Base-by-base conservation (phyloP, 2,888 invertebrate species). In the Idaea straminata region DNA sequence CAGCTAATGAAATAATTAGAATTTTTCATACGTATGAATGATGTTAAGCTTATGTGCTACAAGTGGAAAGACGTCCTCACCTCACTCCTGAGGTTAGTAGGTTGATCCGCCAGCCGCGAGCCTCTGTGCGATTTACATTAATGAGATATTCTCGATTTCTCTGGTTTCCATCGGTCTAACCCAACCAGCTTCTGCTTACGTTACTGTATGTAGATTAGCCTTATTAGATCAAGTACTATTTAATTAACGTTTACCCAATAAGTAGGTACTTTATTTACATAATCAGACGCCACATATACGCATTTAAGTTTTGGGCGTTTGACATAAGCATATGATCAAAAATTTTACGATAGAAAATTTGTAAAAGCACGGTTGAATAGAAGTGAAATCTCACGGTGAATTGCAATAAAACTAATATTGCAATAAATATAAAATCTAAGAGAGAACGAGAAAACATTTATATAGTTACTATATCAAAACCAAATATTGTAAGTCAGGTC, bases 131-230 rank as follows among this genome's bases (percentile, higher is more conserved):
- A 88, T 89, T 88, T 89, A 86, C 87, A 89, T 88, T 89, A 88
- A 86, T 83, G 86, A 86, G 84, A 79, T 80, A 84, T 82, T 86
- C 83, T 84, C 82, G 83, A 88, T 90, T 91, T 90, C 89, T 87
- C 85, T 77, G 78, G 75, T 83, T 83, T 80, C 83, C 79, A 82
- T 86, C 80, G 80, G 81, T 81, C 78, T 77, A 81, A 79, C 81
- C 80, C 81, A 77, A 72, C 76, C 76, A 71, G 79, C 81, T 79
- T 81, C 80, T 77, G 79, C 79, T 81, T 84, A 87, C 86, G 83
- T 87, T 80, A 80, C 82, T 82, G 66, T 47, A 47, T 47, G 47
- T 47, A 47, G 13, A 13, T 47, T 47, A 47, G 10, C 47, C 47
- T 47, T 47, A 25, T 47, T 47, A 47, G 47, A 47, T 13, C 10